Conservation (phyloP, 2,113 vertebrate genomes). For the Channa maculata region DNA sequence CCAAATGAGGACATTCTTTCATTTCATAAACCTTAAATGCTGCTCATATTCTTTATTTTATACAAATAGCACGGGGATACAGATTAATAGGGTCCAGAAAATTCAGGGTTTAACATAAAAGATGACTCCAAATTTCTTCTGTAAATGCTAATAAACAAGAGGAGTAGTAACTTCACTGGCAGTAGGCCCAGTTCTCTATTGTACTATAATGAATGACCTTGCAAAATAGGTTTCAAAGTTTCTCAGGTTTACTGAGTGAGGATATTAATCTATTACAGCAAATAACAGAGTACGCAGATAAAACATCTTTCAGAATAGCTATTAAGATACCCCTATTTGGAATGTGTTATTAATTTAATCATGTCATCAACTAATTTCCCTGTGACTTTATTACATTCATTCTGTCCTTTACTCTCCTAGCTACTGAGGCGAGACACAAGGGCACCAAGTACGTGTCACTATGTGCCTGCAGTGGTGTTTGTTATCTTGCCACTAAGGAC, state of each 20-base stretch:
- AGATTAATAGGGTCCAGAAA: slow-evolving; percentile 16
- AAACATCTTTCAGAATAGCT: slow-evolving; percentile 12
- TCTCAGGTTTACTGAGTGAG: background rate
- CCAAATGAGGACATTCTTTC: background rate
- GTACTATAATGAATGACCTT: slow-evolving; percentile 38
- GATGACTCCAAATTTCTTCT: background rate
- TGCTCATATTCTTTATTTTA: background rate
- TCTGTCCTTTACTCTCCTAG: slow-evolving; percentile 4
- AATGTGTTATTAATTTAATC: slow-evolving; percentile 39
- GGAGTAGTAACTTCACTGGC: background rate
- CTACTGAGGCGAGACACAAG: slow-evolving; percentile 1
- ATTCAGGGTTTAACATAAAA: slow-evolving; percentile 4
- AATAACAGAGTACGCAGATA: slow-evolving; percentile 3
- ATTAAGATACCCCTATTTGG: slow-evolving; percentile 22
- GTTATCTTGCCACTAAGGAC: slow-evolving; percentile 10
- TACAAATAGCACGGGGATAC: background rate
- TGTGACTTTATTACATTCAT: slow-evolving; percentile 17
- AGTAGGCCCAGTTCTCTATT: background rate
- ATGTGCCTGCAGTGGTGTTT: slow-evolving; percentile 3
- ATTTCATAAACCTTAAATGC: background rate
- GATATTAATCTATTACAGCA: slow-evolving; percentile 13
- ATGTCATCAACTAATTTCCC: slow-evolving; percentile 10
- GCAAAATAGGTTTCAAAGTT: slow-evolving; percentile 40
- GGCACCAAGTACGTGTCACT: background rate
- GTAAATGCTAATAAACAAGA: slow-evolving; percentile 41